Evolutionary conservation across 2,113 vertebrate species (phyloP).

Genomic region (Pyrgilauda ruficollis): DNA sequence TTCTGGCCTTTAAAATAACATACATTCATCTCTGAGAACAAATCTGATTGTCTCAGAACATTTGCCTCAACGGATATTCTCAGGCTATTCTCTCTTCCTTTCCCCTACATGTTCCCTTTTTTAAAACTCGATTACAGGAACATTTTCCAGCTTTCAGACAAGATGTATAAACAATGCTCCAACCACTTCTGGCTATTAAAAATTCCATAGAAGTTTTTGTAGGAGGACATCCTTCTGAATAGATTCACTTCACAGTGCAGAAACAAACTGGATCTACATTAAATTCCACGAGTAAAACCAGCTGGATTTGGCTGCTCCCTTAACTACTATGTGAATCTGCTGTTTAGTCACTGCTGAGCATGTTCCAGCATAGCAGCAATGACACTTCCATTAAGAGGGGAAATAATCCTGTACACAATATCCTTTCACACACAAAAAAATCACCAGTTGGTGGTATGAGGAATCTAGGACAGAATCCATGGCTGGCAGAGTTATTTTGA

Average conservation of each 20-base stretch:
- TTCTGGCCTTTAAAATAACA: constrained; percentile 43
- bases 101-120: not conserved
- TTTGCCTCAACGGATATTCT: constrained; percentile 43
- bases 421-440: not conserved
- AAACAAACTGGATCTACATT: not conserved
- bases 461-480: not conserved
- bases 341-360: not conserved
- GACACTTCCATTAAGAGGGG: not conserved
- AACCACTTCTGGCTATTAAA: constrained; percentile 39
- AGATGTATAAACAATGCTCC: constrained; percentile 43
- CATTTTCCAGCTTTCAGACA: constrained; percentile 29
- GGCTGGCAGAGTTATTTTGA: not conserved
- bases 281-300: not conserved
- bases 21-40: constrained; percentile 36
- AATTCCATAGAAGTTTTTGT: constrained; percentile 35
- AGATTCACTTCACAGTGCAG: not conserved
- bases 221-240: not conserved
- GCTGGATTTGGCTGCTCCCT: not conserved
- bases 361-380: not conserved
- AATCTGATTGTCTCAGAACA: constrained; percentile 9
- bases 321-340: not conserved
- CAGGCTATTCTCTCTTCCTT: constrained; percentile 37
- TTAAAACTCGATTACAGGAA: not conserved
- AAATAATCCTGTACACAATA: not conserved
- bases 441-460: not conserved